Evolutionary conservation across 2,888 invertebrate genomes (phyloP).

Genomic region (Lepidocyrtoides sp.): DNA sequence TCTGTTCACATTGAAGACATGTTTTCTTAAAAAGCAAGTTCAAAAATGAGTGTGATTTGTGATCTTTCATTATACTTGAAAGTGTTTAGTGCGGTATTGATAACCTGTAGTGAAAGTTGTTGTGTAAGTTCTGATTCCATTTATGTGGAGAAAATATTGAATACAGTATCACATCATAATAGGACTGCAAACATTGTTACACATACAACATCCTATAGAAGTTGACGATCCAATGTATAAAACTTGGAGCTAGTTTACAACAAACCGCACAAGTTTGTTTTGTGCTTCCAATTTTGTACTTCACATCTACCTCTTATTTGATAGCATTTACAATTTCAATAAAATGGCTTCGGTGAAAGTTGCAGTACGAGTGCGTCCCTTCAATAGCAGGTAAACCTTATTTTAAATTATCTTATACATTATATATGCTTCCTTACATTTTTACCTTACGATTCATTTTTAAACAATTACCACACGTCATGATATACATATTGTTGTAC

Average conservation of each 20-base stretch:
- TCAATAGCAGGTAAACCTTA: slow-evolving; percentile 92
- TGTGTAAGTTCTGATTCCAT: background rate
- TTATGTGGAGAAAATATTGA: background rate
- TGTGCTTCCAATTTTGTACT: background rate
- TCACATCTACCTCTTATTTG: too few species aligned
- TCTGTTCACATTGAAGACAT: background rate
- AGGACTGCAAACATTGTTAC: background rate
- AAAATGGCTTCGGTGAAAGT: slow-evolving; percentile 92
- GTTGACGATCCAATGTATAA: background rate
- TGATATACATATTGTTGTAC: too few species aligned
- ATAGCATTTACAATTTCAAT: background rate
- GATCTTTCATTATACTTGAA: background rate
- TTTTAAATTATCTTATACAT: background rate
- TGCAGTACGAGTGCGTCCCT: slow-evolving; percentile 96
- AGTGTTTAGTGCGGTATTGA: background rate
- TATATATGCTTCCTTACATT: background rate
- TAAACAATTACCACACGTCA: too few species aligned
- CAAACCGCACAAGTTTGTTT: background rate
- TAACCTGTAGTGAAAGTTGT: background rate
- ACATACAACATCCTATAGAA: background rate
- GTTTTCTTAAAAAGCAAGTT: background rate
- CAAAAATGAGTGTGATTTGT: slow-evolving; percentile 3
- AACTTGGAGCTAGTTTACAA: background rate
- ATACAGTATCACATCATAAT: background rate
- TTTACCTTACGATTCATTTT: too few species aligned